Conservation (phyloP, 2,113 vertebrate genomes). For the Porphyrio hochstetteri region DNA sequence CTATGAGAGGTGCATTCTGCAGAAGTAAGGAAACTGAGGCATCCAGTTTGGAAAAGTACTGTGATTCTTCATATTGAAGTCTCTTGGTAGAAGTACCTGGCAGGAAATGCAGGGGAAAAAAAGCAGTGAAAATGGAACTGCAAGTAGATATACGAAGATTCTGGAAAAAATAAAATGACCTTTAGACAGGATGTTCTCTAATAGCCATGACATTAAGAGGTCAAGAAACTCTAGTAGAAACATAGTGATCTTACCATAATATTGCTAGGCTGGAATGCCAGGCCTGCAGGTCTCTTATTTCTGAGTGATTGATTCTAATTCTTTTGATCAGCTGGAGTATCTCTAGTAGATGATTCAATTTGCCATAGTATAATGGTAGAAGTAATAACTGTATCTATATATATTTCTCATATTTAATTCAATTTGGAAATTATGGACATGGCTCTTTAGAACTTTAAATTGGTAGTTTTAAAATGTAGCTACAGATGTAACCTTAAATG, state of each 20-base stretch:
- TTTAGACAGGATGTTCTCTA: background rate
- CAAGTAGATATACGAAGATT: background rate
- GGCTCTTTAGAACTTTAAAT: conserved; percentile 2
- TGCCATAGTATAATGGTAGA: background rate
- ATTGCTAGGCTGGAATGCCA: background rate
- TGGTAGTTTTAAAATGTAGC: background rate
- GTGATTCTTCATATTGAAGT: background rate
- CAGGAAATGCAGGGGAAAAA: background rate
- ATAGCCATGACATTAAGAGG: background rate
- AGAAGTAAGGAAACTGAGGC: background rate
- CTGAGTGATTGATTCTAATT: background rate
- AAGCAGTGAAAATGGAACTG: background rate
- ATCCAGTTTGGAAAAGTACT: background rate
- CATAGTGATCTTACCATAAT: background rate
- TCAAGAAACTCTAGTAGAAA: background rate
- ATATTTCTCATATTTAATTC: conserved; percentile 43
- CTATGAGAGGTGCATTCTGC: background rate
- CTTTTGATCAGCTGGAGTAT: background rate
- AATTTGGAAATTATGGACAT: background rate
- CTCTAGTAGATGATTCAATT: conserved; percentile 29
- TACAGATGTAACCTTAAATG: conserved; percentile 13
- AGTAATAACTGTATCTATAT: background rate
- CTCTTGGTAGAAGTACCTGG: background rate
- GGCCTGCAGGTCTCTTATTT: background rate
- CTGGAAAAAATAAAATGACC: background rate